These are phyloP conservation scores for Polyommatus iphigenia DNA, from an alignment of 2,888 invertebrate species.

Conservation along the genomic window DNA sequence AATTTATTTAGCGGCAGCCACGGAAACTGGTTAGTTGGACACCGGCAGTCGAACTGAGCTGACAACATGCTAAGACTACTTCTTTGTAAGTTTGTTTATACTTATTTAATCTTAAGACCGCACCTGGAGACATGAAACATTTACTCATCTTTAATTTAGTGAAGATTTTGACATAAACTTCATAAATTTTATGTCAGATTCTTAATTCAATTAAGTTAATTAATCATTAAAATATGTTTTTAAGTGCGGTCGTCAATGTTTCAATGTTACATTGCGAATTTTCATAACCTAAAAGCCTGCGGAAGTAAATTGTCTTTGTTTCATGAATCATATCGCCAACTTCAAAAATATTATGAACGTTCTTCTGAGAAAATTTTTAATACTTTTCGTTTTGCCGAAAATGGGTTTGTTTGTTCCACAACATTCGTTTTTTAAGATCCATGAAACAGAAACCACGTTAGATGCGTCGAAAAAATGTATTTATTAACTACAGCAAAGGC, in stretches of 20 bases:
- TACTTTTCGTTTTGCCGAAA: too few relatives aligned
- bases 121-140: too few relatives aligned
- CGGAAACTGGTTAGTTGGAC: slow-evolving; percentile 14
- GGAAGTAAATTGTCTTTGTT: too few relatives aligned
- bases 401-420: too few relatives aligned
- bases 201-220: neutral
- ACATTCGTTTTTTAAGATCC: too few relatives aligned
- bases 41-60: slow-evolving; percentile 11
- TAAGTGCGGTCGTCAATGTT: neutral
- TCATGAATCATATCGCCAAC: too few relatives aligned
- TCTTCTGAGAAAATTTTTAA: too few relatives aligned
- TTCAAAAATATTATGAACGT: too few relatives aligned
- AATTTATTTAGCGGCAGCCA: slow-evolving; percentile 4
- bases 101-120: neutral
- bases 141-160: neutral
- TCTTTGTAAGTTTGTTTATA: slow-evolving; percentile 20
- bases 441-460: too few relatives aligned
- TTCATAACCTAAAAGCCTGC: neutral
- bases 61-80: slow-evolving; percentile 21
- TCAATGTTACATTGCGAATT: neutral
- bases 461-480: too few relatives aligned
- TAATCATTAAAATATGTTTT: neutral
- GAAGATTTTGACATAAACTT: neutral
- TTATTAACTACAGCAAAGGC: too few relatives aligned
- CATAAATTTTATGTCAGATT: neutral